These are phyloP conservation scores for Drosophila saltans DNA, from an alignment of 1,140 invertebrate genomes.

Conservation along the genomic window DNA sequence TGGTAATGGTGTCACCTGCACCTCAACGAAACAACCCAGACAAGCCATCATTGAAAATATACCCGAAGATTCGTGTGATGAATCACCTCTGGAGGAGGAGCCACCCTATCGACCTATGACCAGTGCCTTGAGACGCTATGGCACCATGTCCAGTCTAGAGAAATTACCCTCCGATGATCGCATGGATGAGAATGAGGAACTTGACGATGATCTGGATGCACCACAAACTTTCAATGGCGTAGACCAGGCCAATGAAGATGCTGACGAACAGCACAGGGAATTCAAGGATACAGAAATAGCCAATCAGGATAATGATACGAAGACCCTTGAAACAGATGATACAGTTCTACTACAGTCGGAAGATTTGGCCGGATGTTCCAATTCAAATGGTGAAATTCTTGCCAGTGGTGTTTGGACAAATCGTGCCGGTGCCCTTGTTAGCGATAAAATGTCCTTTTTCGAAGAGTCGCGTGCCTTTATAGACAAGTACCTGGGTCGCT, in stretches of 20 bases:
- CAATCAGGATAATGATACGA: conserved; percentile 44
- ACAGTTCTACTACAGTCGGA: conserved; percentile 37
- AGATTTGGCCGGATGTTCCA: conserved; percentile 24
- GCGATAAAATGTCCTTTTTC: conserved; percentile 91
- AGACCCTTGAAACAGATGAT: conserved; percentile 54
- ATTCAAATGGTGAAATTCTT: conserved; percentile 63
- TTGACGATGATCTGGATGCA: conserved; percentile 62
- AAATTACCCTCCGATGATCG: conserved; percentile 84
- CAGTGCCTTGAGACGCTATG: conserved; percentile 85
- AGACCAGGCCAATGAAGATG: conserved; percentile 53
- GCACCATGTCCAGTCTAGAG: conserved; percentile 91
- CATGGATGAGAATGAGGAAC: conserved; percentile 79
- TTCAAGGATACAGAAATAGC: conserved; percentile 65
- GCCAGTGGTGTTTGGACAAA: conserved; percentile 88
- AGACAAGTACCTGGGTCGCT: conserved; percentile 81
- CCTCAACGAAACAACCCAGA: conserved; percentile 54
- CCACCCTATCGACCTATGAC: conserved; percentile 85
- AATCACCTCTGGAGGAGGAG: conserved; percentile 85
- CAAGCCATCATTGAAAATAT: conserved; percentile 81
- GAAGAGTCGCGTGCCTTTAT: conserved; percentile 85
- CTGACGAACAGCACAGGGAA: conserved; percentile 76
- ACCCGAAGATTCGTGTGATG: conserved; percentile 84
- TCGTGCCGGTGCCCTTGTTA: conserved; percentile 89
- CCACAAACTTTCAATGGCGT: conserved; percentile 51
- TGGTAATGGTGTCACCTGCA: conserved; percentile 49